phyloP scores from a whole-genome alignment of 2,797 vertebrate species.

The Clarias laeviceps region DNA sequence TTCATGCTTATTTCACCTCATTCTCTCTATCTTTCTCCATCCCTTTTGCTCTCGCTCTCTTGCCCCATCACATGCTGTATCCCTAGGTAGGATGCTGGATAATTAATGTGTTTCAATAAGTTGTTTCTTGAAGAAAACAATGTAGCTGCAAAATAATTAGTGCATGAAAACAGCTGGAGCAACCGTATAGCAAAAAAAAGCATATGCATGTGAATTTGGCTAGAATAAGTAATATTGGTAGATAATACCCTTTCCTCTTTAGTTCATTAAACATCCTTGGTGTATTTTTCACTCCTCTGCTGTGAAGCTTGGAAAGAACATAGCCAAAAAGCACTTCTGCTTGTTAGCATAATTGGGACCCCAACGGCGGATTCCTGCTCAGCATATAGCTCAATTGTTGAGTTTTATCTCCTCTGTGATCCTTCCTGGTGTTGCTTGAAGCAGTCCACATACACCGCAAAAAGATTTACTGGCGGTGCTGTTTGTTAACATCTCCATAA shows the following conservation, averaged over 20 bases:
- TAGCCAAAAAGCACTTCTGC: conserved; percentile 65
- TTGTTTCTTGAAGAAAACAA: conserved; percentile 36
- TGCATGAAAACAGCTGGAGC: conserved; percentile 28
- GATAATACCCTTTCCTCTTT: conserved; percentile 38
- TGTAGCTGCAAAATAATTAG: conserved; percentile 37
- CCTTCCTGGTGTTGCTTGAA: conserved; percentile 64
- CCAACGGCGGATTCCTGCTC: conserved; percentile 71
- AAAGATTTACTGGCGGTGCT: conserved; percentile 61
- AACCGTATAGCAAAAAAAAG: conserved; percentile 9
- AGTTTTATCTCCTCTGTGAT: conserved; percentile 72
- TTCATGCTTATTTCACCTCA: conserved; percentile 26
- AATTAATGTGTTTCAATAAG: conserved; percentile 39
- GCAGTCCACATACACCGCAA: conserved; percentile 53
- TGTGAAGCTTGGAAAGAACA: conserved; percentile 65
- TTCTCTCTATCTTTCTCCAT: not conserved
- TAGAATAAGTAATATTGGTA: conserved; percentile 12
- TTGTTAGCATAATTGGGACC: conserved; percentile 77
- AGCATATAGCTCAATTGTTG: conserved; percentile 63
- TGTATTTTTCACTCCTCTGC: conserved; percentile 61
- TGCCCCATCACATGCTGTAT: not conserved
- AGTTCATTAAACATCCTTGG: conserved; percentile 46
- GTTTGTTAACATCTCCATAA: conserved; percentile 73
- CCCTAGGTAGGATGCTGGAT: conserved; percentile 22
- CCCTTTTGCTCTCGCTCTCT: not conserved
- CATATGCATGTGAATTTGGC: not conserved